Base-by-base conservation (phyloP, 2,113 vertebrate species). In the Podocnemis expansa region DNA sequence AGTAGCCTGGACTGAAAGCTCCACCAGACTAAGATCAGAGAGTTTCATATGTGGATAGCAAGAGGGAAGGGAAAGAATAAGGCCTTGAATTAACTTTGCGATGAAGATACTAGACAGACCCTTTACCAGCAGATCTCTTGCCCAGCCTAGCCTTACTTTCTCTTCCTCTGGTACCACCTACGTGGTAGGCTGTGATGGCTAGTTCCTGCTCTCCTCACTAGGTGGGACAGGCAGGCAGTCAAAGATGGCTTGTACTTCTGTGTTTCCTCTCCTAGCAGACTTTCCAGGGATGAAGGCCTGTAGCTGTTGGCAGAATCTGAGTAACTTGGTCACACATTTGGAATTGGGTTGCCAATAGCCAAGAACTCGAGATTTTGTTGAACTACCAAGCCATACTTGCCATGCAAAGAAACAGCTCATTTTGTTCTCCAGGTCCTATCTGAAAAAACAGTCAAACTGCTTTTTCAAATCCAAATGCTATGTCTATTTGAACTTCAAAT, bases 1-100 rank as follows among this genome's bases (percentile, higher is more conserved):
- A 63, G 89, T 95, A 95, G 95, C 94, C 83, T 90, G 54, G 91
- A 79, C 84, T 97, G 96, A 97, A 97, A 97, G 93, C 86, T 96
- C 95, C 87, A 97, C 96, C 95, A 96, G 95, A 95, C 95, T 96
- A 89, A 82, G 89, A 89, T 96, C 96, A 97, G 89, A 93, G 88
- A 49, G 88, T 97, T 97, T 96, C 89, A 80, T 96, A 94, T 94
- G 95, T 95, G 95, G 80, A 70, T 96, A 92, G 80, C 85, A 91
- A 85, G 60, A 81, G 56, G 82, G 91, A 93, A 85, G 60, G 60
- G 79, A 86, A 80, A 79, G 76, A 93, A 41, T 43, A 78, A 93
- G 92, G 91, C 43, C 49, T 91, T 49, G n/a, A 1, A 83, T 8
- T 49, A 75, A 76, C 43, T 38, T 17, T 0, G 0, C 85, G 47